These are phyloP conservation scores for Peromyscus leucopus DNA, from an alignment of 2,113 vertebrate species.

Conservation along the genomic window DNA sequence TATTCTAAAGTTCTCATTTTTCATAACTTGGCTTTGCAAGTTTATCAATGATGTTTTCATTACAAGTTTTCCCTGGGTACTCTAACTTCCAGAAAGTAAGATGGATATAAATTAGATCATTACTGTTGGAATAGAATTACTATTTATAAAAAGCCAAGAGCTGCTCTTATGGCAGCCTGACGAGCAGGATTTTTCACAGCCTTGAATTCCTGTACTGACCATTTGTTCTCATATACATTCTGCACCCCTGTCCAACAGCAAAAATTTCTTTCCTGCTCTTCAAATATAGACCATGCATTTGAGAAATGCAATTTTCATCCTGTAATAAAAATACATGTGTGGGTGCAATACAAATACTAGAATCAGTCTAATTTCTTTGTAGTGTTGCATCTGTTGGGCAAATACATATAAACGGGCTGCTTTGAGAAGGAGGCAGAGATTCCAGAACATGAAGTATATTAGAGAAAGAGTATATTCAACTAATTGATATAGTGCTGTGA, in stretches of 20 bases:
- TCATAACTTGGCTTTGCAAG: slow-evolving; percentile 43
- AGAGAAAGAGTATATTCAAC: slow-evolving; percentile 9
- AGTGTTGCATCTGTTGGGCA: not conserved
- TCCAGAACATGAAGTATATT: not conserved
- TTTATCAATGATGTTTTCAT: slow-evolving; percentile 67
- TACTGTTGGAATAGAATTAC: slow-evolving; percentile 55
- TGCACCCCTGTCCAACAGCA: not conserved
- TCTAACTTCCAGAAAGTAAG: slow-evolving; percentile 41
- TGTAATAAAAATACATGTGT: slow-evolving; percentile 51
- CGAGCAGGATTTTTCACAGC: not conserved
- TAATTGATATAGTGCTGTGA: not conserved
- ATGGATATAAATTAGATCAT: slow-evolving; percentile 66
- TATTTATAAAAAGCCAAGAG: slow-evolving; percentile 63
- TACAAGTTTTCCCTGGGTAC: slow-evolving; percentile 56
- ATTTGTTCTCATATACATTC: slow-evolving; percentile 22
- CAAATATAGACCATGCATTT: not conserved
- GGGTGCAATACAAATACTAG: not conserved
- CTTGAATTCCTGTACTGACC: not conserved
- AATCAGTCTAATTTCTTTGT: slow-evolving; percentile 31
- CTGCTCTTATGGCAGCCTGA: slow-evolving; percentile 24
- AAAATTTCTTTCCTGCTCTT: slow-evolving; percentile 20
- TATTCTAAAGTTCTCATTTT: slow-evolving; percentile 11
- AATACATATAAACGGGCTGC: not conserved
- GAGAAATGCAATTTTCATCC: slow-evolving; percentile 68
- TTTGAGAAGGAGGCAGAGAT: not conserved